These are phyloP conservation scores for Anolis sagrei DNA, from an alignment of 2,113 vertebrate species.

Conservation along the genomic window DNA sequence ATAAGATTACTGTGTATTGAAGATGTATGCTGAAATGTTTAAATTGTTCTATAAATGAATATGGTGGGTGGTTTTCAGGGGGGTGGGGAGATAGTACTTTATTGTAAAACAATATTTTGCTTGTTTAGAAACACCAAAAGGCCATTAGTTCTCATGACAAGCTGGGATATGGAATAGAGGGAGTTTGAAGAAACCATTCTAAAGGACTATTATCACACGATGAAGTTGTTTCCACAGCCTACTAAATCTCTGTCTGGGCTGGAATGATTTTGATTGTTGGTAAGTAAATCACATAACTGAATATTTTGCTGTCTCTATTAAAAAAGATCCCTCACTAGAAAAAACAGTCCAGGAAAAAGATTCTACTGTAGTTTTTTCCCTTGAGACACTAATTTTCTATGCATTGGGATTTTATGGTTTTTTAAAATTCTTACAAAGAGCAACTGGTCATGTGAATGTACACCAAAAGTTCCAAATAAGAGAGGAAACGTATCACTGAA, in stretches of 20 bases:
- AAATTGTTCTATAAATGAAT: constrained; percentile 31
- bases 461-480: not conserved
- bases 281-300: not conserved
- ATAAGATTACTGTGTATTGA: not conserved
- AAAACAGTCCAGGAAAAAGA: not conserved
- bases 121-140: constrained; percentile 20
- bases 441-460: not conserved
- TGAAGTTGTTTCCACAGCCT: constrained; percentile 39
- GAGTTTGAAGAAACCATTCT: constrained; percentile 56
- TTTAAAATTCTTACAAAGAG: not conserved
- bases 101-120: constrained; percentile 21
- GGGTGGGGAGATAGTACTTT: constrained; percentile 16
- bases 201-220: constrained; percentile 50
- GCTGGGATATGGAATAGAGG: constrained; percentile 47
- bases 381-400: not conserved
- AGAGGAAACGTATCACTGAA: not conserved
- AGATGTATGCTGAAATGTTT: not conserved
- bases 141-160: constrained; percentile 45
- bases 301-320: not conserved
- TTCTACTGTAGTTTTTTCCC: not conserved
- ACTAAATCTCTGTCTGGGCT: not conserved
- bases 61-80: not conserved
- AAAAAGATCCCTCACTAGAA: not conserved
- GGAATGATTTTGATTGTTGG: not conserved
- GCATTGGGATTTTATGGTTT: not conserved